phyloP scores from a whole-genome alignment of 2,113 vertebrate species.

The cattle (Bos taurus) region ARS-UCD2.0 NW_020192292.1:425001-425500 shows the following conservation, averaged over 20 bases:
- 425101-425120: not conserved
- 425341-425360: not conserved
- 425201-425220: not conserved
- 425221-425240: not conserved
- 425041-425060: not conserved
- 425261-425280: not conserved
- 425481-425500: not conserved
- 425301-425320: not conserved
- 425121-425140: not conserved
- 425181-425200: not conserved
- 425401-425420: not conserved
- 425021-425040: not conserved
- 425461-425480: not conserved
- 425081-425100: not conserved
- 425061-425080: not conserved
- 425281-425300: not conserved
- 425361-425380: not conserved
- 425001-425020: not conserved
- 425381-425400: slow-evolving; percentile 6
- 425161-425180: not conserved
- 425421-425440: not conserved
- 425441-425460: not conserved
- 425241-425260: not conserved
- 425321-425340: not conserved
- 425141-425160: not conserved